Base-by-base conservation (phyloP, 2,797 vertebrate species). In the Ataeniobius toweri region DNA sequence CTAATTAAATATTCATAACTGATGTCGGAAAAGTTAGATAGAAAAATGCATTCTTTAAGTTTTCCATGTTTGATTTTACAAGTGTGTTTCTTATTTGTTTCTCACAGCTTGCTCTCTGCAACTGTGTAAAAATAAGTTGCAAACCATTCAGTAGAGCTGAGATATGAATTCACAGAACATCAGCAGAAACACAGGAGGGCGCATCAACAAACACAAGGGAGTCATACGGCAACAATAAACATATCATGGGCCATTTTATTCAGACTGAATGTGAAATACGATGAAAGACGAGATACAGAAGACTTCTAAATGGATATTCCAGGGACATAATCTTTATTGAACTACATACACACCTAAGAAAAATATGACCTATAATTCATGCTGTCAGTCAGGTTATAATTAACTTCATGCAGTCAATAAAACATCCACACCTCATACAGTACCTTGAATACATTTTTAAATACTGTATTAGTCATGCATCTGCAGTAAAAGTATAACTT, bases 21-120 rank as follows among this genome's bases (percentile, higher is more conserved):
- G 16, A 28, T 61, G 28, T 28, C 6, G 26, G 58, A 39, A 39
- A 39, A 39, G 8, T 1, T 50, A 3, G n/a, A 50, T 44, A n/a
- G 12, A 78, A 48, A 73, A 83, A 9, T 22, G 28, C 26, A 36
- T 51, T 51, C 26, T 51, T 50, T 56, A 10, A 24, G 36, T 13
- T 44, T 44, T 58, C 59, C 10, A 22, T 75, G 79, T 76, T 68
- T 53, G 1, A 12, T 76, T 86, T 73, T 74, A 36, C 14, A 78
- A 83, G 69, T 28, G 41, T 39, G 41, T 83, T 74, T 72, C 75
- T 87, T 88, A 74, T 87, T 50, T 75, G 75, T 59, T 67, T 77
- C 18, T 61, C 36, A 28, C 56, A 46, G 75, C 61, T 56, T 8
- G 31, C 9, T 56, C 39, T 59, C n/a, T n/a, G 61, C 74, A 75